These are phyloP conservation scores for Hirudo medicinalis DNA, from an alignment of 1,140 invertebrate species.

Conservation along the genomic window DNA sequence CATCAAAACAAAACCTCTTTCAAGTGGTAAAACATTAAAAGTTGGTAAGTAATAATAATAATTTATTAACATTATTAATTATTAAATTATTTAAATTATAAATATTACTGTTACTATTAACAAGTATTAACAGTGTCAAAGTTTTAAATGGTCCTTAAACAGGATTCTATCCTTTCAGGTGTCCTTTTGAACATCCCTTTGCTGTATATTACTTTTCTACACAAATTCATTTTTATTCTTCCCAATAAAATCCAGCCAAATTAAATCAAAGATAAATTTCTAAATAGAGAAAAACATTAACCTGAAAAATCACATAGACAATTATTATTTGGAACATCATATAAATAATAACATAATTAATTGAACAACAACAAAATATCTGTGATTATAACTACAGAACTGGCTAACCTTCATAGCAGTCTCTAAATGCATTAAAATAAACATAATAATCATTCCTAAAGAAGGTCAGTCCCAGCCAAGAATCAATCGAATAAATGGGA, in stretches of 20 bases:
- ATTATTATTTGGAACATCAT: background rate
- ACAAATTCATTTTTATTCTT: too few species aligned
- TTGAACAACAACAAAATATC: background rate
- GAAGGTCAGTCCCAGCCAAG: conserved; percentile 92
- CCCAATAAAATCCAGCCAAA: too few species aligned
- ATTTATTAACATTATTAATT: too few species aligned
- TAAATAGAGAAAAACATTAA: background rate
- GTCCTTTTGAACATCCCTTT: too few species aligned
- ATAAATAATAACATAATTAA: background rate
- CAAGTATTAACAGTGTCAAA: background rate
- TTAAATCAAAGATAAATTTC: background rate
- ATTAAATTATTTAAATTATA: too few species aligned
- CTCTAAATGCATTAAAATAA: conserved; percentile 95
- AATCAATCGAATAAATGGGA: conserved; percentile 94
- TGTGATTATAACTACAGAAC: background rate
- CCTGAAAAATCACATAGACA: background rate
- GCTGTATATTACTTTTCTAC: too few species aligned
- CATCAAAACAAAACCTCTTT: background rate
- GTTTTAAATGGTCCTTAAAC: too few species aligned
- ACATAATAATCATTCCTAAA: conserved; percentile 97
- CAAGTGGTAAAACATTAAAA: too few species aligned
- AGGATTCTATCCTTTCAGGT: too few species aligned
- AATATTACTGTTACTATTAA: background rate
- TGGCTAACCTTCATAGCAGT: conserved; percentile 89
- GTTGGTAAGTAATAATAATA: too few species aligned